Evolutionary conservation across 2,797 vertebrate species (phyloP), one percentile per base, ranked within the genome.

Genomic region (Phylloscopus collybita): DNA sequence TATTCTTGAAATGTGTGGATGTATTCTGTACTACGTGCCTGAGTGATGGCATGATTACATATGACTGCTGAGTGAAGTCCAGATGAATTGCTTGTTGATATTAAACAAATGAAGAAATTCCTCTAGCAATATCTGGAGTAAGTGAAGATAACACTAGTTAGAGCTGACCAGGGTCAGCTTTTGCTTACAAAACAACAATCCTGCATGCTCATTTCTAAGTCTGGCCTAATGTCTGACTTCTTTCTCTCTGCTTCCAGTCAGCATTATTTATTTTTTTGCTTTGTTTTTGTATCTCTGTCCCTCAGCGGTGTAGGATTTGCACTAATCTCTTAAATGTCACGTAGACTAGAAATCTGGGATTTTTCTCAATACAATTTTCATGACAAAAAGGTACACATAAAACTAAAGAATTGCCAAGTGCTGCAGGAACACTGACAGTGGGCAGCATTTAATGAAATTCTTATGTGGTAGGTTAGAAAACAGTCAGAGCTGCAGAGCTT

Each of bases 51-150:
- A 59, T 42, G 78, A 95, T 83, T 75, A n/a, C 22, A 69, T 42
- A 16, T 36, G 78, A 95, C 59, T 90, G 67, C 38, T 88, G 71
- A 96, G 86, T 80, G 71, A 94, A 92, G 93, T 66, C 66, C 47
- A 81, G 71, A 87, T 47, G 49, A 95, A 96, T 90, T 96, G 92
- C 80, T 91, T 92, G 71, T 60, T 96, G 88, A 85, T 96, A 95
- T 80, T 92, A 96, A 94, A 94, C 49, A 92, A 95, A 95, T 74
- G 64, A 95, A 93, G 87, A 88, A 91, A 94, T 91, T 96, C 67
- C 86, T 75, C 84, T 36, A 90, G 81, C 70, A 74, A 32, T 91
- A 86, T 82, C 76, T 93, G 36, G 22, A 81, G 36, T 61, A 80
- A 94, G 50, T 78, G 80, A 95, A 87, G 74, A 73, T 71, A 92